These are phyloP conservation scores for Eupeodes latifasciatus DNA, from an alignment of 2,888 invertebrate genomes.

Conservation along the genomic window DNA sequence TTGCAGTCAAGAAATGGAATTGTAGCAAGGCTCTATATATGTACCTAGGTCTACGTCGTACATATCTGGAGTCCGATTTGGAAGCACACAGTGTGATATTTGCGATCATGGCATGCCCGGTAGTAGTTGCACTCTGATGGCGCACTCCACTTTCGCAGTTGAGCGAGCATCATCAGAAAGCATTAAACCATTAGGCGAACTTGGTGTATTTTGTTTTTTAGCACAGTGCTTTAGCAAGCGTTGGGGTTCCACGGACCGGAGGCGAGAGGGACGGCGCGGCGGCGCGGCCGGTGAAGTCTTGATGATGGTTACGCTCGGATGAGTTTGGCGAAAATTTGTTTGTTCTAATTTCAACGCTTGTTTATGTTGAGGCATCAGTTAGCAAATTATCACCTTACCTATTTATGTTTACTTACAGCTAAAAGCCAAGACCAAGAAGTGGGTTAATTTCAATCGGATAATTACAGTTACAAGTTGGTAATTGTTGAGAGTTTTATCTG, in stretches of 20 bases:
- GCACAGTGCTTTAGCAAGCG: neutral
- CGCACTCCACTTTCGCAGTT: conserved; percentile 41
- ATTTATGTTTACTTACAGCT: too few species aligned
- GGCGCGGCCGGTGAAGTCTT: neutral
- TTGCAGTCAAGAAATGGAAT: conserved; percentile 56
- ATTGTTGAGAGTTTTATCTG: conserved; percentile 12
- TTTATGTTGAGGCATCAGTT: conserved; percentile 32
- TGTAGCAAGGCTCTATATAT: conserved; percentile 27
- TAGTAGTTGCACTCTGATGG: conserved; percentile 12
- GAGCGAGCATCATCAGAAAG: conserved; percentile 26
- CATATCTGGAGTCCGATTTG: neutral
- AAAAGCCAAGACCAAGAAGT: neutral
- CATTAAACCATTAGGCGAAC: neutral
- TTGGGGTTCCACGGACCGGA: neutral
- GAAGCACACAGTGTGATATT: neutral
- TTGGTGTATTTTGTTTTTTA: conserved; percentile 12
- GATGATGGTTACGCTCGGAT: conserved; percentile 36
- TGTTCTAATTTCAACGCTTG: conserved; percentile 36
- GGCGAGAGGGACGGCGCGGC: neutral
- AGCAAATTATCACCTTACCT: conserved; percentile 55
- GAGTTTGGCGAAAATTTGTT: conserved; percentile 37
- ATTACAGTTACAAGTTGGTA: conserved; percentile 15
- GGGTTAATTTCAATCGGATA: conserved; percentile 7
- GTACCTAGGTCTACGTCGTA: neutral
- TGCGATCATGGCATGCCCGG: conserved; percentile 7